A percentile compares a stretch with the other conserved stretches of the same genome.
Conservation (phyloP, 2,113 vertebrate species). For the Silurus glanis region DNA sequence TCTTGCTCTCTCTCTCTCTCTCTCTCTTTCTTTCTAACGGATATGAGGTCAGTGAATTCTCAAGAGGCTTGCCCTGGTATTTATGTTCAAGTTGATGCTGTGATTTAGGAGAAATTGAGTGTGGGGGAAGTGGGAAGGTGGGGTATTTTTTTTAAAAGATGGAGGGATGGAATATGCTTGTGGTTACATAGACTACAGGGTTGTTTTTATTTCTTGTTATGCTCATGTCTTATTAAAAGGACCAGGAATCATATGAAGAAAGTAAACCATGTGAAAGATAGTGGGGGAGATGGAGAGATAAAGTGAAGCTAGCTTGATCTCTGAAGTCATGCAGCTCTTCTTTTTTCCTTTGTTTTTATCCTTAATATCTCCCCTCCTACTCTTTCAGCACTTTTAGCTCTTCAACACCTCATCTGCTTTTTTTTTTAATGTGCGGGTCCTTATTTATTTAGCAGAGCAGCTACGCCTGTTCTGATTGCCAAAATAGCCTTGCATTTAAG, state of each 20-base stretch:
- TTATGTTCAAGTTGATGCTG: constrained; percentile 27
- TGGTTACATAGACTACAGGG: background rate
- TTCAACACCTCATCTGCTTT: constrained; percentile 35
- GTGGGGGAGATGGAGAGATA: background rate
- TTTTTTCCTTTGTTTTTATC: background rate
- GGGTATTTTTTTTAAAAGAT: background rate
- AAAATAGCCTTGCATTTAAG: constrained; percentile 25
- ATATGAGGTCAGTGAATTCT: constrained; percentile 34
- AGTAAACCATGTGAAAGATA: background rate
- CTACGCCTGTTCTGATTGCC: constrained; percentile 21
- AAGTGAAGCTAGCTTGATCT: background rate
- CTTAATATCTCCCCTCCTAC: constrained; percentile 14
- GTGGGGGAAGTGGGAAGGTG: background rate
- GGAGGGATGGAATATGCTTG: background rate
- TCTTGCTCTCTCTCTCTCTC: background rate
- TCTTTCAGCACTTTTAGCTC: constrained; percentile 9
- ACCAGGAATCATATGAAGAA: background rate
- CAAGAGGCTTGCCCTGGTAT: constrained; percentile 37
- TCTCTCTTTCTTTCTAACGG: constrained; percentile 29
- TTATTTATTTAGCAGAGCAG: constrained; percentile 9
- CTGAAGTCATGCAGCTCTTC: background rate
- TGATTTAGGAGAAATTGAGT: constrained; percentile 3
- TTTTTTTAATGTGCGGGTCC: background rate
- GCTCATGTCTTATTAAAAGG: background rate
- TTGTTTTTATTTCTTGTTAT: background rate